phyloP scores from a whole-genome alignment of 2,888 invertebrate genomes.

The Athalia circularis region DNA sequence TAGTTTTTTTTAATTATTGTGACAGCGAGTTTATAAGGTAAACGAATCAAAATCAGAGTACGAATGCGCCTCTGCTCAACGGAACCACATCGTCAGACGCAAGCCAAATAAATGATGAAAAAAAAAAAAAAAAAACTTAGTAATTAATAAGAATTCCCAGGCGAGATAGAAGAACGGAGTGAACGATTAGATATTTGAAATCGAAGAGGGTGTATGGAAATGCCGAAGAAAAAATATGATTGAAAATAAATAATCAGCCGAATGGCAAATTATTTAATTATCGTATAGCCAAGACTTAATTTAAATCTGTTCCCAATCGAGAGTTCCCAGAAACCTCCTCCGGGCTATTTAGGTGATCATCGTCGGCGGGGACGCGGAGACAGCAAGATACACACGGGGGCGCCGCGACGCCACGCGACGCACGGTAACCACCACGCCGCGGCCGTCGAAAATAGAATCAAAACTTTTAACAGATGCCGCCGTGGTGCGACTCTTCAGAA shows the following conservation, averaged over 20 bases:
- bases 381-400: slow-evolving; percentile 36
- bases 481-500: too few relatives aligned
- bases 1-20: slow-evolving; percentile 17
- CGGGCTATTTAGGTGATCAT: slow-evolving; percentile 38
- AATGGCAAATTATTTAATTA: neutral
- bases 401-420: slow-evolving; percentile 22
- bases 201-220: neutral
- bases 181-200: too few relatives aligned
- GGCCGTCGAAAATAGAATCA: slow-evolving; percentile 36
- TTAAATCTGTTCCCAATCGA: slow-evolving; percentile 39
- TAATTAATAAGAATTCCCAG: too few relatives aligned
- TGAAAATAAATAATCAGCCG: neutral
- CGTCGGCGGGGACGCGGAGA: neutral
- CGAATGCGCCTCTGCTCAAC: too few relatives aligned
- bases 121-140: too few relatives aligned
- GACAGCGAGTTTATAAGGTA: neutral
- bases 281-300: neutral
- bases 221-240: neutral
- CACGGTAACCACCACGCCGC: slow-evolving; percentile 1
- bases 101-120: neutral
- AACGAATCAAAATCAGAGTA: neutral
- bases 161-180: too few relatives aligned
- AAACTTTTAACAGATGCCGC: slow-evolving; percentile 14
- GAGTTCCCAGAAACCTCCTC: slow-evolving; percentile 35
- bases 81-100: too few relatives aligned